Base-by-base conservation (phyloP, 2,888 invertebrate genomes). In the Stramonita haemastoma region DNA sequence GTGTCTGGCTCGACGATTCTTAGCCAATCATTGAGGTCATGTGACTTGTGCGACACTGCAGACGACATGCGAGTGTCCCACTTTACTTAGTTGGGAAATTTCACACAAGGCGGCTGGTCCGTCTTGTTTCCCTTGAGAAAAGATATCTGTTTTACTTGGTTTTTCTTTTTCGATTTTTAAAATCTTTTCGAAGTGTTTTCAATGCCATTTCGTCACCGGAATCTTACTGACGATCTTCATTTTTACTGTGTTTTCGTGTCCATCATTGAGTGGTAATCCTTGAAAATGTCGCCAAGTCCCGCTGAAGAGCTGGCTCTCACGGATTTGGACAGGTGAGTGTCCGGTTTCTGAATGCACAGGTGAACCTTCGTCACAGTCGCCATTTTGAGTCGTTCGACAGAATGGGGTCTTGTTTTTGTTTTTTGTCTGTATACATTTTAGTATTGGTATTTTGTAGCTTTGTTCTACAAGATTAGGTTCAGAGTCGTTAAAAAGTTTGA, bases 291-390 rank as follows among this genome's bases (percentile, higher is more conserved):
- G 90, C 93, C 94, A 88, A 92, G 93, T 92, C 93, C 94, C 79
- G 93, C 94, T 22, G 94, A 94, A 91, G 94, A 94, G 91, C 92
- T 94, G 92, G 93, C 93, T 91, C 93, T 94, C 86, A 90, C 93
- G 90, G 94, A 94, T 91, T 92, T 94, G 91, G 94, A 94, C 91
- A 93, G 94, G 94, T 94, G 93, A 90, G 93, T 87, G 73, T 79
- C 13, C 85, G 81, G 32, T 57, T 36, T 60, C 34, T 26, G 22
- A 70, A 32, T 32, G 26, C 17, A 15, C 77, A 2, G 77, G 26
- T 32, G 15, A 15, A 32, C 13, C 77, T 60, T 13, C 19, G n/a
- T 87, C 36, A 26, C 46, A 5, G 83, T 84, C 84, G 84, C 84
- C 84, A 84, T 84, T 57, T 84, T 57, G 57, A 15, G 13, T 46